These are phyloP conservation scores for Falco naumanni DNA, from an alignment of 2,797 vertebrate genomes.

Conservation along the genomic window DNA sequence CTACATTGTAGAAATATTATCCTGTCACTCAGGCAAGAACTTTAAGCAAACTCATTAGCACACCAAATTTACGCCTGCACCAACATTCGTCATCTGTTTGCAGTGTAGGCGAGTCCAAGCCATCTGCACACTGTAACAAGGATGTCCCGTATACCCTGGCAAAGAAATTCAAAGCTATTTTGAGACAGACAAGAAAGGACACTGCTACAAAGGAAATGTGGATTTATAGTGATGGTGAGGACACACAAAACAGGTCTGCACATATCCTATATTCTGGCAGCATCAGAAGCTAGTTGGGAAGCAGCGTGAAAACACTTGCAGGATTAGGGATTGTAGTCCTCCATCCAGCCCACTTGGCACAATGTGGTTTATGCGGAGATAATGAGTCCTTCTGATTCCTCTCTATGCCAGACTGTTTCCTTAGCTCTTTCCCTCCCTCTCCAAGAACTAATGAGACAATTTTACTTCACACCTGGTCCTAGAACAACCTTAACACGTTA, in stretches of 20 bases:
- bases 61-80: not conserved
- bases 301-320: not conserved
- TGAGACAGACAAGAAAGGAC: not conserved
- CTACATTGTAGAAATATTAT: not conserved
- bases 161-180: not conserved
- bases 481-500: not conserved
- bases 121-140: not conserved
- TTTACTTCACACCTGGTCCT: not conserved
- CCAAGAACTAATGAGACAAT: not conserved
- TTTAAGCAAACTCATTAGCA: not conserved
- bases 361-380: not conserved
- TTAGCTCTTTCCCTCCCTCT: not conserved
- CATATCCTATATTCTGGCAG: not conserved
- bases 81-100: not conserved
- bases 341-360: not conserved
- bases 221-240: not conserved
- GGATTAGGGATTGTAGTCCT: not conserved
- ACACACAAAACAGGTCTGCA: not conserved
- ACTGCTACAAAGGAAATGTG: not conserved
- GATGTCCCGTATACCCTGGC: not conserved
- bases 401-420: not conserved
- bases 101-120: not conserved
- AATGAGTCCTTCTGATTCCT: not conserved
- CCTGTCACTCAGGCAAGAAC: not conserved
- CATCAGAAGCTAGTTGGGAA: not conserved